Base-by-base conservation (phyloP, 2,113 vertebrate species). In the Trachemys scripta region DNA sequence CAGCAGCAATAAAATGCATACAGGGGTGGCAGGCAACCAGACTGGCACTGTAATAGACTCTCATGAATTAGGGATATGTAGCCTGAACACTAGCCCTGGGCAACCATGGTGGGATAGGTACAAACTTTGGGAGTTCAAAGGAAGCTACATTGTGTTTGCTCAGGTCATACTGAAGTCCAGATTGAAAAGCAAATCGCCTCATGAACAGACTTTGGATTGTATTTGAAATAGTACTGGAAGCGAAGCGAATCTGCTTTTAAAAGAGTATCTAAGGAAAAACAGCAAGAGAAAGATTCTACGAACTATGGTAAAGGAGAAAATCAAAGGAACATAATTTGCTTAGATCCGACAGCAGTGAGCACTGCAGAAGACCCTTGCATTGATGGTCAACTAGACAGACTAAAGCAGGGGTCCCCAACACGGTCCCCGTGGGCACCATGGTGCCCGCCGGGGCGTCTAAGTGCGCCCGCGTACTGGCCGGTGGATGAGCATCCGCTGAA, bases 261-360 rank as follows among this genome's bases (percentile, higher is more conserved):
- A 85, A 49, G 92, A 62, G 87, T 31, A 9, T 6, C 59, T 95
- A 78, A 80, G 95, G 87, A 93, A 17, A 83, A 90, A 51, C 83
- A 19, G 53, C 1, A 50, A 49, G n/a, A 87, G 80, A 29, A 80
- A 92, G 87, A 56, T 3, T n/a, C 38, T 10, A 42, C 3, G 31
- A 45, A 59, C 51, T 1, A 16, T 29, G 87, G 95, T 45, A 75
- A 38, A 22, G 62, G 24, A 78, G 75, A 78, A 59, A 27, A n/a
- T 1, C 3, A 59, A 14, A 82, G 65, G 85, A 57, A 90, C 90
- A 89, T 92, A 92, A 79, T 78, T 17, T 84, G 27, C 10, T 12
- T 80, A 22, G 10, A 13, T 65, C 50, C 38, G 4, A 88, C 3
- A 5, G 82, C 53, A 88, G 81, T 42, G 22, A 38, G 90, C 76